Evolutionary conservation across 2,113 vertebrate genomes (phyloP).

Genomic region (Aspiorhynchus laticeps): DNA sequence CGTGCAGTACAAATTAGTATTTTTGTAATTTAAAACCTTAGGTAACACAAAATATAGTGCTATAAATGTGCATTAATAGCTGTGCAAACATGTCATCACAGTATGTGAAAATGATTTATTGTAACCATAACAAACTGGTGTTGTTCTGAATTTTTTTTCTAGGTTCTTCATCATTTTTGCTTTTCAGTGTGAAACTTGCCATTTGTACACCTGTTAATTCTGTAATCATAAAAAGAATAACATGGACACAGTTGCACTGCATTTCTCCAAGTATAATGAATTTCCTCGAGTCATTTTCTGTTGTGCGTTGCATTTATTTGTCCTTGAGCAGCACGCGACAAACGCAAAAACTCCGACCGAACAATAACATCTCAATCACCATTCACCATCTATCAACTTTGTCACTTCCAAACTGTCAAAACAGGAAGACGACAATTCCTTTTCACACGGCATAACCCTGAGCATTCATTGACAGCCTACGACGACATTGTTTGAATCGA

Average conservation of each 20-base stretch:
- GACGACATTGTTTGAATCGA: slow-evolving; percentile 16
- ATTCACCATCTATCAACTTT: slow-evolving; percentile 17
- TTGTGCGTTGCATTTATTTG: not conserved
- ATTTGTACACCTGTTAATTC: not conserved
- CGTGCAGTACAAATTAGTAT: too few species aligned
- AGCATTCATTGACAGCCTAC: slow-evolving; percentile 34
- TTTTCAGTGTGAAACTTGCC: not conserved
- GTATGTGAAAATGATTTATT: too few species aligned
- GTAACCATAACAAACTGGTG: too few species aligned
- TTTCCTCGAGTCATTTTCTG: not conserved
- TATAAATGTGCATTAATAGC: too few species aligned
- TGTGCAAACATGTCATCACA: too few species aligned
- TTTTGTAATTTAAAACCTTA: too few species aligned
- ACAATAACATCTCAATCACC: slow-evolving; percentile 24
- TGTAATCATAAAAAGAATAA: not conserved
- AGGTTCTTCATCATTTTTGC: not conserved
- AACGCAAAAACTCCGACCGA: not conserved
- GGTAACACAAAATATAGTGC: too few species aligned
- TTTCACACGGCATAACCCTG: slow-evolving; percentile 8
- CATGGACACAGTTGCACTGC: not conserved
- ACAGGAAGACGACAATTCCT: slow-evolving; percentile 29
- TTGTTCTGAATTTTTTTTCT: too few species aligned
- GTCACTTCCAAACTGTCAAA: slow-evolving; percentile 35
- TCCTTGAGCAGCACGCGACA: not conserved
- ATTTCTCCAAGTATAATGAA: not conserved